These are phyloP conservation scores for Ophthalmolycus amberensis DNA, from an alignment of 2,113 vertebrate species.

Conservation along the genomic window DNA sequence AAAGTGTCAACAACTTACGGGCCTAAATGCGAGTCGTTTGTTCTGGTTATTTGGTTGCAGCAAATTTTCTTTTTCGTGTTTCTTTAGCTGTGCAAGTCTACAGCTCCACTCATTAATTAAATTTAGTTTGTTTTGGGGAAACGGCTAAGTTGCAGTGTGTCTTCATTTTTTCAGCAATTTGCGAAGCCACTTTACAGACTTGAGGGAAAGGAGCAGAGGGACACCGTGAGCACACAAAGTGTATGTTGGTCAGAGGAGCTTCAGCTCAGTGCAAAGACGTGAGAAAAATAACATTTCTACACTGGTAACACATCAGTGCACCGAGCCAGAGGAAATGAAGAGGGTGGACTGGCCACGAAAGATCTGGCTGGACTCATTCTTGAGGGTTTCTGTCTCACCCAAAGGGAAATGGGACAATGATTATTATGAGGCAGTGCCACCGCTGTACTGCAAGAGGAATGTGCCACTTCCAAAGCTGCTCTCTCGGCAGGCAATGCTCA, in stretches of 20 bases:
- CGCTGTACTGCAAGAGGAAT: slow-evolving; percentile 37
- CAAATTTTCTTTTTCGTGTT: not conserved
- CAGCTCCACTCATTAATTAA: not conserved
- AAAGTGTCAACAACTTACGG: slow-evolving; percentile 7
- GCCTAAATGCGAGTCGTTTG: slow-evolving; percentile 15
- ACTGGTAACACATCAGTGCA: slow-evolving; percentile 43
- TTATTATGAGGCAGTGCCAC: slow-evolving; percentile 43
- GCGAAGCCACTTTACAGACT: not conserved
- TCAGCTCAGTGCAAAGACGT: slow-evolving; percentile 44
- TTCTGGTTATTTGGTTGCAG: not conserved
- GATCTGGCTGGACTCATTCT: slow-evolving; percentile 47
- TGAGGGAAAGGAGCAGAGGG: not conserved
- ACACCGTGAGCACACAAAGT: not conserved
- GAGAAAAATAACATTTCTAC: slow-evolving; percentile 53
- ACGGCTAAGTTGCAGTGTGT: not conserved
- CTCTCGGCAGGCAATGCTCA: slow-evolving; percentile 13
- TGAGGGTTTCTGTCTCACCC: slow-evolving; percentile 48
- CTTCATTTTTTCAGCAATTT: not conserved
- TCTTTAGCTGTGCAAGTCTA: not conserved
- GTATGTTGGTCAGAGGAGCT: slow-evolving; percentile 28
- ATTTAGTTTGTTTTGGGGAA: not conserved
- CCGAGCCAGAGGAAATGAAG: slow-evolving; percentile 56
- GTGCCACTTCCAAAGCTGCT: slow-evolving; percentile 21
- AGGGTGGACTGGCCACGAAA: slow-evolving; percentile 22
- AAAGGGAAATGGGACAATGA: slow-evolving; percentile 40